Percentiles rank a stretch among this genome's conserved stretches.
These are phyloP conservation scores for Diacarnus erythraeanus DNA, from an alignment of 37 sponge, comb jelly and placozoan genomes.

Conservation along the genomic window DNA sequence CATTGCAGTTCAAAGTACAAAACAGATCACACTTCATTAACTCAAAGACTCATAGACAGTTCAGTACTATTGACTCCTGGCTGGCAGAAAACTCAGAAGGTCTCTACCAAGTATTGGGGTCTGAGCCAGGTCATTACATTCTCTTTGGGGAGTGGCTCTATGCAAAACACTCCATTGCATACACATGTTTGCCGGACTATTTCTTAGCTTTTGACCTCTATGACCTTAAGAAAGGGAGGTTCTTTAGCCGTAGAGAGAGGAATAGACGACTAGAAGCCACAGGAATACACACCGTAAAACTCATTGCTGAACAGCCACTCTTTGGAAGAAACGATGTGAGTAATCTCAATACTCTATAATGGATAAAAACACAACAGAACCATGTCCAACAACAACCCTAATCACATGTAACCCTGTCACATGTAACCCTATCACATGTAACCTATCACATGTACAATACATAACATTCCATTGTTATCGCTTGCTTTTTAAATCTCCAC, in stretches of 20 bases:
- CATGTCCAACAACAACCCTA: not conserved
- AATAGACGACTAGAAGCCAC: conserved; percentile 61
- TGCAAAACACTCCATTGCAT: conserved; percentile 93
- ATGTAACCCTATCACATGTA: too few species aligned
- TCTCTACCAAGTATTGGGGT: conserved; percentile 52
- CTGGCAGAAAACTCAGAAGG: conserved; percentile 64
- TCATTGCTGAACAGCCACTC: conserved; percentile 55
- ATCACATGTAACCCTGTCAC: too few species aligned
- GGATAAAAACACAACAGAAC: too few species aligned
- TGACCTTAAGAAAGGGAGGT: conserved; percentile 44
- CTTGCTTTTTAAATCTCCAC: not conserved
- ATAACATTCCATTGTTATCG: not conserved
- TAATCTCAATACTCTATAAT: not conserved
- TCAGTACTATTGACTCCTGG: conserved; percentile 79
- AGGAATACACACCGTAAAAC: conserved; percentile 62
- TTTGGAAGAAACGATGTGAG: conserved; percentile 71
- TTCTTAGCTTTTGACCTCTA: conserved; percentile 87
- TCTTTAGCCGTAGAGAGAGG: conserved; percentile 77
- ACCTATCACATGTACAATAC: not conserved
- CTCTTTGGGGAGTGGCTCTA: conserved; percentile 93
- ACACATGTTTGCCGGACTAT: conserved; percentile 79
- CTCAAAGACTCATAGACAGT: conserved; percentile 83
- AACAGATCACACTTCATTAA: conserved; percentile 83
- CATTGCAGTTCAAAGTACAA: conserved; percentile 58
- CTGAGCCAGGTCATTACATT: conserved; percentile 56